A percentile compares a stretch with the other conserved stretches of the same genome.
These are phyloP conservation scores for Adelphocoris suturalis DNA, from an alignment of 2,888 invertebrate genomes.

Conservation along the genomic window DNA sequence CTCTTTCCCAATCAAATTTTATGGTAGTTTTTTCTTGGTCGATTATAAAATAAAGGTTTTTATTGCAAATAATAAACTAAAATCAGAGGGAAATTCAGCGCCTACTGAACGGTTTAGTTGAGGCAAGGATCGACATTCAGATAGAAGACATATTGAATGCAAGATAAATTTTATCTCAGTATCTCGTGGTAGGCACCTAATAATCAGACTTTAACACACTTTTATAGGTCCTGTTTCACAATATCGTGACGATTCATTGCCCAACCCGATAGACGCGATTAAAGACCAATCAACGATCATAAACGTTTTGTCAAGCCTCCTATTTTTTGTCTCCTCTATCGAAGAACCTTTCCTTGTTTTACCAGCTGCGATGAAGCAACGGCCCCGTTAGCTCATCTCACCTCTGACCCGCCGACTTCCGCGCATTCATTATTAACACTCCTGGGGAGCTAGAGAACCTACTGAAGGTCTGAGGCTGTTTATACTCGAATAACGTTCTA, in stretches of 20 bases:
- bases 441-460: neutral
- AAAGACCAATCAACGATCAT: neutral
- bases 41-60: no score
- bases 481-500: no score
- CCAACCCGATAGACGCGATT: neutral
- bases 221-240: neutral
- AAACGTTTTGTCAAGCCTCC: neutral
- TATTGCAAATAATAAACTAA: no score
- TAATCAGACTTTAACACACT: neutral
- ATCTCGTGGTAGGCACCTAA: no score
- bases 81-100: no score
- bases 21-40: no score
- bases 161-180: no score
- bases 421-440: slow-evolving; percentile 16
- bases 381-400: slow-evolving; percentile 26
- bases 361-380: slow-evolving; percentile 4
- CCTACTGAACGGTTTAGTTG: no score
- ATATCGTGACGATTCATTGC: neutral
- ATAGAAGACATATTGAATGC: no score
- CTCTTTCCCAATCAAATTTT: no score
- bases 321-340: neutral
- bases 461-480: no score
- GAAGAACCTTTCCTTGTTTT: neutral
- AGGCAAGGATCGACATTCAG: no score
- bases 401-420: slow-evolving; percentile 36